Percentiles rank a stretch among this genome's conserved stretches.
Conservation (phyloP, 2,113 vertebrate genomes). For the Apaloderma vittatum region DNA sequence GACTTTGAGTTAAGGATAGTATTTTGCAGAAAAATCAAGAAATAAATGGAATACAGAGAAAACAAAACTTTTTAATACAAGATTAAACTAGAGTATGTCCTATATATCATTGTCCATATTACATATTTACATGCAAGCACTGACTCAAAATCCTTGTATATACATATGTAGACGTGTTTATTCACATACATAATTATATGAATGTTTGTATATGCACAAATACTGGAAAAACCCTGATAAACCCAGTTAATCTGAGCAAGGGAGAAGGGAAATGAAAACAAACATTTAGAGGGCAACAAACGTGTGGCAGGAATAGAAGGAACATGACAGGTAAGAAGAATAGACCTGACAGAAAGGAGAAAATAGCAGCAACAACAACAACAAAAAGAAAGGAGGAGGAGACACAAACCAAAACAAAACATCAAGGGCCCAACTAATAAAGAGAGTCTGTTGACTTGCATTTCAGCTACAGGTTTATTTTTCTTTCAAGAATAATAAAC, state of each 20-base stretch:
- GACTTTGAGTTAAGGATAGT: not conserved
- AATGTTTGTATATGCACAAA: not conserved
- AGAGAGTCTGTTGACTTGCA: not conserved
- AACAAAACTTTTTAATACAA: not conserved
- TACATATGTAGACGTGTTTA: not conserved
- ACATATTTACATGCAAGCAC: not conserved
- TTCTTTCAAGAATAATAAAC: not conserved
- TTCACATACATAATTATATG: not conserved
- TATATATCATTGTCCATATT: fast-evolving
- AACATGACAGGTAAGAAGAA: not conserved
- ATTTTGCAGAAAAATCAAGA: not conserved
- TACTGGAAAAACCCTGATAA: not conserved
- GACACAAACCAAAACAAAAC: not conserved
- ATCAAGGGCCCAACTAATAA: not conserved
- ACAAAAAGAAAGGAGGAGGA: not conserved
- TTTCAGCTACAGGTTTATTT: not conserved
- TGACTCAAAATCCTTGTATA: not conserved
- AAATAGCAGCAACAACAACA: not conserved
- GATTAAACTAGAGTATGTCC: not conserved
- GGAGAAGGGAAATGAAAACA: not conserved
- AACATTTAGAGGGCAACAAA: not conserved
- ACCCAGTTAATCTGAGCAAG: not conserved
- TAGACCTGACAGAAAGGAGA: not conserved
- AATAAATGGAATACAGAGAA: not conserved
- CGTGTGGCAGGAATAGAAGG: not conserved